These are phyloP conservation scores for Pseudorasbora parva DNA, from an alignment of 2,113 vertebrate species.

Conservation along the genomic window DNA sequence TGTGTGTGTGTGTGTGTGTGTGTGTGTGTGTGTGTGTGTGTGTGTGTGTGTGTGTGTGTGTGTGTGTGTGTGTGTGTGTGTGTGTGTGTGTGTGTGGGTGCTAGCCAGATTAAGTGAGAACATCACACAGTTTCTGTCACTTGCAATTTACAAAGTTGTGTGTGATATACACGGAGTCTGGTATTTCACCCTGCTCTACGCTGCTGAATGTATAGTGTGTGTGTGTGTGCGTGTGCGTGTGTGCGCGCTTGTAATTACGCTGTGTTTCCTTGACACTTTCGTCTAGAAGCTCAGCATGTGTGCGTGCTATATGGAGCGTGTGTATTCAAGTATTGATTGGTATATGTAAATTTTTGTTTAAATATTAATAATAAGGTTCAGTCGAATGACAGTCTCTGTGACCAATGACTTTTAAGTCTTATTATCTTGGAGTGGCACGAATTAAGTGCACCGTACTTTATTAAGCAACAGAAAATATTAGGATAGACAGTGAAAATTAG, in stretches of 20 bases:
- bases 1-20: conserved; percentile 36
- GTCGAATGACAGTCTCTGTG: background rate
- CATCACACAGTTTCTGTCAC: conserved; percentile 12
- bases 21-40: conserved; percentile 5
- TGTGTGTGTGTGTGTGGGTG: background rate
- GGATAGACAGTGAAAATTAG: background rate
- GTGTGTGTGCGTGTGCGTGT: background rate
- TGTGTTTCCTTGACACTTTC: conserved; percentile 1
- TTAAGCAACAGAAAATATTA: background rate
- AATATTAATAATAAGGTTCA: conserved; percentile 5
- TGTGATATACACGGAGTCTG: conserved; percentile 13
- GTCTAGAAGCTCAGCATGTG: conserved; percentile 3
- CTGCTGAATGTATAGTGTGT: background rate
- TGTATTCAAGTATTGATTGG: background rate
- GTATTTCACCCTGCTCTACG: background rate
- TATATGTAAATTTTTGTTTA: conserved; percentile 13
- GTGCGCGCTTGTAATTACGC: background rate
- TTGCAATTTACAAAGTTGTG: conserved; percentile 32
- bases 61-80: conserved; percentile 30
- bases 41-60: conserved; percentile 24
- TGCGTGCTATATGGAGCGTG: background rate
- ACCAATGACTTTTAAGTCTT: background rate
- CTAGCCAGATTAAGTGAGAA: conserved; percentile 1
- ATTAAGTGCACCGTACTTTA: background rate
- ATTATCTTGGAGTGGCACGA: background rate